Evolutionary conservation across 2,797 vertebrate species (phyloP).

Genomic region (Sciaenops ocellatus): DNA sequence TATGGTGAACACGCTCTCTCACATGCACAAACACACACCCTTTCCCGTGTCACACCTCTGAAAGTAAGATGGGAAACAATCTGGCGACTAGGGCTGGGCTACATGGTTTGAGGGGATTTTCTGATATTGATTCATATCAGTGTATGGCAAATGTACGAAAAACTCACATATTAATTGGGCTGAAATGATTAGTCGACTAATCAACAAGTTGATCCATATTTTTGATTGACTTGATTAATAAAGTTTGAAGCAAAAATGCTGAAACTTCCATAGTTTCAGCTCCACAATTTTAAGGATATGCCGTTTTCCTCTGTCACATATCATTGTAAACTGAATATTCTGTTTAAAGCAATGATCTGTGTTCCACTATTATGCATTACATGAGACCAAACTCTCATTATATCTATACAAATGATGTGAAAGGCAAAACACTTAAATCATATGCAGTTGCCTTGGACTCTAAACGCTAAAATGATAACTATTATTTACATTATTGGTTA

Average conservation of each 20-base stretch:
- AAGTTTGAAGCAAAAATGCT: no score
- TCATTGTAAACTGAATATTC: neutral
- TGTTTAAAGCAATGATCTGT: neutral
- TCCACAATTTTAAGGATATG: neutral
- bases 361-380: neutral
- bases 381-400: no score
- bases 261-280: constrained; percentile 12
- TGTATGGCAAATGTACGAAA: no score
- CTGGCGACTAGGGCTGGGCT: neutral
- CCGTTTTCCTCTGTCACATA: neutral
- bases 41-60: constrained; percentile 60
- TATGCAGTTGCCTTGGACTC: neutral
- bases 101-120: neutral
- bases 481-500: no score
- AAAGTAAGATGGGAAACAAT: constrained; percentile 44
- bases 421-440: neutral
- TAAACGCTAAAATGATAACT: neutral
- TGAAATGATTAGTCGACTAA: neutral
- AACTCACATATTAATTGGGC: no score
- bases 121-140: neutral
- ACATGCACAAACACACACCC: constrained; percentile 39
- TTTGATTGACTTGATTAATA: no score
- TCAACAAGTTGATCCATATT: neutral
- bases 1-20: constrained; percentile 43
- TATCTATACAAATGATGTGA: no score